Evolutionary conservation across 2,888 invertebrate species (phyloP).

Genomic region (Limnephilus auricula): DNA sequence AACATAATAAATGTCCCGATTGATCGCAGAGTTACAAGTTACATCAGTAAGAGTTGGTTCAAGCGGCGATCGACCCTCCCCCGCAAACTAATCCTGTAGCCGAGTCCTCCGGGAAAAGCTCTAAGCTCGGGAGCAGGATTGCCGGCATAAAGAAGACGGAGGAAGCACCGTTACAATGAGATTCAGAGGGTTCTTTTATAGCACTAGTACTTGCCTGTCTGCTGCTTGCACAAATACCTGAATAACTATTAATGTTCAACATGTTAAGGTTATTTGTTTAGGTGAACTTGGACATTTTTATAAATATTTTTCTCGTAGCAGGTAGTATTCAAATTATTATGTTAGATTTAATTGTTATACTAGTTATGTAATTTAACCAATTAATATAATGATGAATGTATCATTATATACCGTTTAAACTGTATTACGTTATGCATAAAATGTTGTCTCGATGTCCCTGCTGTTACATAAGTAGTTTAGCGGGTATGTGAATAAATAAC

Average conservation of each 20-base stretch:
- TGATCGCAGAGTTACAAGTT: conserved; percentile 19
- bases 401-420: no score
- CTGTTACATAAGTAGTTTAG: no score
- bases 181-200: neutral
- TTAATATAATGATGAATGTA: no score
- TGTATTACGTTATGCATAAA: no score
- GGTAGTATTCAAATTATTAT: no score
- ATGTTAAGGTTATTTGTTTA: neutral
- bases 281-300: no score
- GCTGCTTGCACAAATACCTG: neutral
- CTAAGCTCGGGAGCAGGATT: conserved; percentile 29
- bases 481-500: no score
- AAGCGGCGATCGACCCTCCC: conserved; percentile 43
- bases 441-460: no score
- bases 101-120: conserved; percentile 39
- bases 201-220: neutral
- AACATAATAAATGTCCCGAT: neutral
- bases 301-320: no score
- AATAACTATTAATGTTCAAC: neutral
- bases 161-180: conserved; percentile 3
- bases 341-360: no score
- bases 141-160: conserved; percentile 36
- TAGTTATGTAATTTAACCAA: no score
- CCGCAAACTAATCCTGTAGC: conserved; percentile 45
- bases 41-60: conserved; percentile 34